Conservation (phyloP, 2,113 vertebrate species). For the Brienomyrus brachyistius region DNA sequence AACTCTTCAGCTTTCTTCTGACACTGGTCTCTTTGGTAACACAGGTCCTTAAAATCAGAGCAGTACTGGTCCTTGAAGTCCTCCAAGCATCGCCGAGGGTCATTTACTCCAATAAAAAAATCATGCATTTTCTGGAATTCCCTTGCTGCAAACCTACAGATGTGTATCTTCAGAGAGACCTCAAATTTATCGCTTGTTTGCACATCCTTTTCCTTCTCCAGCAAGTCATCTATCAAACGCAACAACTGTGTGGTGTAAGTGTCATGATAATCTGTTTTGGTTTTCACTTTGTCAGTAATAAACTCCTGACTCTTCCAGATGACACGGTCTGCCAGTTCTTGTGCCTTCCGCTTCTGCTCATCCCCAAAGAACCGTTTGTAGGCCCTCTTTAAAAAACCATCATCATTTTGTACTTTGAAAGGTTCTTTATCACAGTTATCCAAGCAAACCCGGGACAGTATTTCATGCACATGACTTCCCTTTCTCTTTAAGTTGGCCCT, state of each 20-base stretch:
- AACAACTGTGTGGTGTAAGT: constrained; percentile 28
- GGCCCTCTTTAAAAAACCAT: background rate
- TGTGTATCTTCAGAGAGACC: constrained; percentile 30
- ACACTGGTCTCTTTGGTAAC: constrained; percentile 29
- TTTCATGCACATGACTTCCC: constrained; percentile 2
- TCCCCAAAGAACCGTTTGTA: background rate
- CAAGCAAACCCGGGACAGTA: background rate
- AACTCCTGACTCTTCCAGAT: constrained; percentile 10
- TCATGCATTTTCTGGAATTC: constrained; percentile 32
- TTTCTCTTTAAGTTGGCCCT: background rate
- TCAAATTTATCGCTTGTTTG: constrained; percentile 18
- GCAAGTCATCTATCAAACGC: background rate
- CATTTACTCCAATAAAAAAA: constrained; percentile 22
- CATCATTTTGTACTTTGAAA: constrained; percentile 1
- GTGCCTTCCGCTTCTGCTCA: background rate
- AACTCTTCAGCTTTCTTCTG: constrained; percentile 31
- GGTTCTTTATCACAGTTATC: background rate
- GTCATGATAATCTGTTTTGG: constrained; percentile 22
- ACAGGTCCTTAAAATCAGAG: constrained; percentile 33
- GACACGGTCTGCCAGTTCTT: background rate
- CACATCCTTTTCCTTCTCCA: background rate
- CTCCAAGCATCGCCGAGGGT: constrained; percentile 23
- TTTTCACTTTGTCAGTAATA: background rate
- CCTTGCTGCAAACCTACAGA: constrained; percentile 26
- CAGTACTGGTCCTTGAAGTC: constrained; percentile 24